These are phyloP conservation scores for Vireo altiloquus DNA, from an alignment of 2,113 vertebrate species.

Conservation along the genomic window DNA sequence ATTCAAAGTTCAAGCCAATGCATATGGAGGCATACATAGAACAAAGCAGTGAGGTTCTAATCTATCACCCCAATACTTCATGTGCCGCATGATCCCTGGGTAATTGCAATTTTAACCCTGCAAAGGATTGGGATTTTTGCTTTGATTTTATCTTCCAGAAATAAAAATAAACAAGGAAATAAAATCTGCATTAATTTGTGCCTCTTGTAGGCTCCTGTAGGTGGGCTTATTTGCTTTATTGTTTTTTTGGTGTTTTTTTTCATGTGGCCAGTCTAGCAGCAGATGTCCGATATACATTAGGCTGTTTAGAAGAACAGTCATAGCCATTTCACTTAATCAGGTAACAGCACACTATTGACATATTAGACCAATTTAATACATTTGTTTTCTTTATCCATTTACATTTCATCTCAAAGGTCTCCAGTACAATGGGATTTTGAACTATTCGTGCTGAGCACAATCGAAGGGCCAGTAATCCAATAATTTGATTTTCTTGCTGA, in stretches of 20 bases:
- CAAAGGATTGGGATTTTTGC: neutral
- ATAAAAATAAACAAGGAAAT: neutral
- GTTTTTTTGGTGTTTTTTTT: neutral
- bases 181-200: neutral
- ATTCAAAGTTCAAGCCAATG: neutral
- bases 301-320: neutral
- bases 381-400: conserved; percentile 4
- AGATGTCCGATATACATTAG: neutral
- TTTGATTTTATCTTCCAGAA: neutral
- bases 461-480: neutral
- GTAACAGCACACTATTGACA: neutral
- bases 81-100: neutral
- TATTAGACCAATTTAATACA: neutral
- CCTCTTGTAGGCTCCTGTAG: neutral
- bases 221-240: neutral
- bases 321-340: neutral
- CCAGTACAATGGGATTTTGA: neutral
- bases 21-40: neutral
- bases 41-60: neutral
- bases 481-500: conserved; percentile 34
- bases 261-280: neutral
- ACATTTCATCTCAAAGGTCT: neutral
- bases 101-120: neutral
- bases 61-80: neutral
- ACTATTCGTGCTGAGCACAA: neutral